Conservation (phyloP, 2,113 vertebrate species). For the Monopterus albus region DNA sequence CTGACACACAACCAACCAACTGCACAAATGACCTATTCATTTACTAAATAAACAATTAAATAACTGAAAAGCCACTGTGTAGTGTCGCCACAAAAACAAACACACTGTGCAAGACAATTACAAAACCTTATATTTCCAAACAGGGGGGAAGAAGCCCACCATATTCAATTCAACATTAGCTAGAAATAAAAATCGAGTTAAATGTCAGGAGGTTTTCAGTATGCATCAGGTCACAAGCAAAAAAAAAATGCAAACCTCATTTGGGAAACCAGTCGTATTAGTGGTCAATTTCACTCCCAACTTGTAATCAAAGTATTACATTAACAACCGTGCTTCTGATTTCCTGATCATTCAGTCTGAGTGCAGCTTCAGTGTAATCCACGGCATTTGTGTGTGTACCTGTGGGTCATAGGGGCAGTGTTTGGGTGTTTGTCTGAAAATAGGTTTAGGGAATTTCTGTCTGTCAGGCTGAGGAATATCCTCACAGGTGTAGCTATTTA, state of each 20-base stretch:
- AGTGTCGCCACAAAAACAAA: neutral
- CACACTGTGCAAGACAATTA: neutral
- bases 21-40: neutral
- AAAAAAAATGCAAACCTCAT: conserved; percentile 23
- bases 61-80: neutral
- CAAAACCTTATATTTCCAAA: neutral
- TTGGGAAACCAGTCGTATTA: conserved; percentile 16
- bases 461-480: conserved; percentile 15
- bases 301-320: conserved; percentile 20
- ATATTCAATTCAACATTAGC: neutral
- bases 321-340: conserved; percentile 19
- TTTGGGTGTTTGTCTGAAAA: conserved; percentile 26
- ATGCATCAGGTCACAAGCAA: neutral
- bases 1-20: neutral
- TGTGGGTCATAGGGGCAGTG: neutral
- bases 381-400: conserved; percentile 10
- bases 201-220: neutral
- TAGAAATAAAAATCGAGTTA: neutral
- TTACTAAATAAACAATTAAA: neutral
- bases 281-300: conserved; percentile 12
- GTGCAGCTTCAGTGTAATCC: conserved; percentile 20
- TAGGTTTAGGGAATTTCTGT: conserved; percentile 33
- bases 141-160: neutral
- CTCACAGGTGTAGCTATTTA: conserved; percentile 28
- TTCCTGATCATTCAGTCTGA: conserved; percentile 38